Evolutionary conservation across 1,140 invertebrate genomes (phyloP), one percentile per base, ranked within the genome.

Genomic region (Drosophila nannoptera): DNA sequence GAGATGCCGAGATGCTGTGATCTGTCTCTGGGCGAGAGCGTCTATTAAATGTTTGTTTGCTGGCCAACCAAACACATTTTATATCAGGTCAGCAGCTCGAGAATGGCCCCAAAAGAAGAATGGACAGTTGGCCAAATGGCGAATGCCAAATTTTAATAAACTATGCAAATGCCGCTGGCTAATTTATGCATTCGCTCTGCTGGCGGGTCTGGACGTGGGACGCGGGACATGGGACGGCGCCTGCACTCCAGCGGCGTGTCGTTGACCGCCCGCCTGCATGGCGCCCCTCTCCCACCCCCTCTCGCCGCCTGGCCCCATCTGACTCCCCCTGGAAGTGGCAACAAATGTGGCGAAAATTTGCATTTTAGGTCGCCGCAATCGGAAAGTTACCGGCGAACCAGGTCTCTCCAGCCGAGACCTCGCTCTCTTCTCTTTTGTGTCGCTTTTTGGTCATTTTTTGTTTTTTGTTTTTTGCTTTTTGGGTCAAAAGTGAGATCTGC

Each of bases 401-500:
- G 22, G 22, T 22, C 22, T 22, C 3, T 22, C 22, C 22, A 1
- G 65, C 60, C 55, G 61, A 49, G 5, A 3, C 3, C 9, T n/a
- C 7, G 16, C 7, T 29, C n/a, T 49, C 11, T 49, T 6, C 9
- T 49, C 31, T 49, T 32, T 32, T 7, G 22, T 22, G 22, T 22
- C 22, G 22, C n/a, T n/a, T n/a, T n/a, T n/a, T n/a, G n/a, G n/a
- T n/a, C n/a, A n/a, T n/a, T n/a, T n/a, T n/a, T n/a, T n/a, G n/a
- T n/a, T n/a, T n/a, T n/a, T n/a, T n/a, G 22, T 22, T 3, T 22
- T 12, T 42, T 40, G 14, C n/a, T 62, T 82, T 83, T 82, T 74
- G 48, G 78, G 80, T 83, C 78, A 83, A 65, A 83, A 83, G 81
- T 86, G 77, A 86, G 76, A 83, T 80, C 86, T 63, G 50, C 71